A percentile compares a stretch with the other conserved stretches of the same genome.
phyloP scores from a whole-genome alignment of 1,140 invertebrate genomes.

The Augochlora pura region DNA sequence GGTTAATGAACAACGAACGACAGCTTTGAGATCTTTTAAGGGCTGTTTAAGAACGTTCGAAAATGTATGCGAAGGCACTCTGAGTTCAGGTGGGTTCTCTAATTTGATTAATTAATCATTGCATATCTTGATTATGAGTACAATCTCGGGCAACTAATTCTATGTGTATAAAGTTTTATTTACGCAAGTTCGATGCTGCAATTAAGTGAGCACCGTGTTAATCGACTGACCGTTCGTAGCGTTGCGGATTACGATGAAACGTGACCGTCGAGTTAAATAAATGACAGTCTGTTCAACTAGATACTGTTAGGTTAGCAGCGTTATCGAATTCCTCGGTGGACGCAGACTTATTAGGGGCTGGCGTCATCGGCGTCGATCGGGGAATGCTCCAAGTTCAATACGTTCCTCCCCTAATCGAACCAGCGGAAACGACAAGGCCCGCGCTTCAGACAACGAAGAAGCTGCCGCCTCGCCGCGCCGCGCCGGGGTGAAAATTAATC shows the following conservation, averaged over 20 bases:
- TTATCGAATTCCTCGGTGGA: not conserved
- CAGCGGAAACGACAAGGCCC: too few species aligned
- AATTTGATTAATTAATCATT: too few species aligned
- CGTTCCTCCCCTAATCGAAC: not conserved
- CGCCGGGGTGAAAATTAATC: conserved; percentile 43
- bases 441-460: conserved; percentile 24
- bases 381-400: not conserved
- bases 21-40: too few species aligned
- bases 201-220: not conserved
- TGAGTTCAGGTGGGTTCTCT: too few species aligned
- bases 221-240: not conserved
- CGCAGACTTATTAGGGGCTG: not conserved
- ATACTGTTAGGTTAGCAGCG: too few species aligned
- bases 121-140: too few species aligned
- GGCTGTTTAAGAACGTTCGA: too few species aligned
- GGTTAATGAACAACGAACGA: too few species aligned
- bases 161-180: too few species aligned
- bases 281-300: not conserved
- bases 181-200: not conserved
- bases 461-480: not conserved
- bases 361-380: not conserved
- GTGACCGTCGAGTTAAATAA: not conserved
- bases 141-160: too few species aligned
- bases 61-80: too few species aligned
- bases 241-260: not conserved